phyloP scores from a whole-genome alignment of 2,113 vertebrate species.

The Catagonus wagneri region DNA sequence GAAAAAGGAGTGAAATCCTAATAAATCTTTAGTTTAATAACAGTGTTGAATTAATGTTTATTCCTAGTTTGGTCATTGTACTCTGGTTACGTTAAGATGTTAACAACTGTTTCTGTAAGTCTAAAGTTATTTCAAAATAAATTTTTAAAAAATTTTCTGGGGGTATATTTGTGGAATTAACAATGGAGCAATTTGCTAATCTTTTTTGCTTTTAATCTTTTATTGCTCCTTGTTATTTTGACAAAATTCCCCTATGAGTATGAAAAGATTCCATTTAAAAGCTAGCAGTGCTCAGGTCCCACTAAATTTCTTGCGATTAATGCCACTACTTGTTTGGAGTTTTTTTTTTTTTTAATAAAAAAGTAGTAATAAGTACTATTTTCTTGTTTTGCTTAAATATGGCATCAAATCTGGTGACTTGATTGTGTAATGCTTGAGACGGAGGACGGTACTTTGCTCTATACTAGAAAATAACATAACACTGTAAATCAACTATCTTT shows the following conservation, averaged over 20 bases:
- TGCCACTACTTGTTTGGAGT: background rate
- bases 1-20: background rate
- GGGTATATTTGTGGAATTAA: background rate
- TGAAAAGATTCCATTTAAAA: background rate
- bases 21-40: background rate
- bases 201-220: background rate
- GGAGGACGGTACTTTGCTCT: background rate
- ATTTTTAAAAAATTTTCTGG: background rate
- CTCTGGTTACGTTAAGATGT: background rate
- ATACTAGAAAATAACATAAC: too few relatives aligned
- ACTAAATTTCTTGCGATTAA: background rate
- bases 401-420: background rate
- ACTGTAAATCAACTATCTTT: too few relatives aligned
- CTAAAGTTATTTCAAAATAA: conserved; percentile 26
- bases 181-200: background rate
- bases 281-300: background rate
- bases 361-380: background rate
- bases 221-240: background rate
- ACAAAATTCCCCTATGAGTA: background rate
- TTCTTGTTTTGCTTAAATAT: background rate
- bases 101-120: background rate
- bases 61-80: background rate
- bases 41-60: background rate
- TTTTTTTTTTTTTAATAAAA: background rate
- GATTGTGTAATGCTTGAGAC: background rate